Evolutionary conservation across 1,140 invertebrate genomes (phyloP).

Genomic region (Diachasmimorpha longicaudata): DNA sequence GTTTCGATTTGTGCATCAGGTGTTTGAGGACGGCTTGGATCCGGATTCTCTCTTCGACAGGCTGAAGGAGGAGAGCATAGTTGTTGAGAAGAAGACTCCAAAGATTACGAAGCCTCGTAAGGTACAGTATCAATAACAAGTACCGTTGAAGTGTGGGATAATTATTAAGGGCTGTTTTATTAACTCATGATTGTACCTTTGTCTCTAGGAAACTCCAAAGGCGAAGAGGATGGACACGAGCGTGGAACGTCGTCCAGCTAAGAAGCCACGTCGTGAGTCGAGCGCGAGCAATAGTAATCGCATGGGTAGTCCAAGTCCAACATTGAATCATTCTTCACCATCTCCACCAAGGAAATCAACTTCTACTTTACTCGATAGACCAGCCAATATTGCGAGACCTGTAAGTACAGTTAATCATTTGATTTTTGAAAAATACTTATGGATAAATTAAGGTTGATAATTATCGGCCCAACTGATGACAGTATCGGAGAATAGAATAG

Average conservation of each 20-base stretch:
- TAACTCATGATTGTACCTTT: background rate
- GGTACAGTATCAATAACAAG: slow-evolving; percentile 39
- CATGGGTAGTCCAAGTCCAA: slow-evolving; percentile 51
- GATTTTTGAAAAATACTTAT: background rate
- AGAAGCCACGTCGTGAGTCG: slow-evolving; percentile 56
- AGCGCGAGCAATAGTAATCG: slow-evolving; percentile 53
- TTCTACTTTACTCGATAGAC: slow-evolving; percentile 69
- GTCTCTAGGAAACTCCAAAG: slow-evolving; percentile 52
- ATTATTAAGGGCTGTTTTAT: slow-evolving; percentile 5
- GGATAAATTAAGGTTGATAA: too few relatives aligned
- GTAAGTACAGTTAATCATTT: slow-evolving; percentile 62
- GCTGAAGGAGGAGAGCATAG: slow-evolving; percentile 65
- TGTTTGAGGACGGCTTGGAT: slow-evolving; percentile 63
- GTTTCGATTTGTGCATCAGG: slow-evolving; percentile 37
- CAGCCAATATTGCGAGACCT: slow-evolving; percentile 71
- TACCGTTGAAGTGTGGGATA: background rate
- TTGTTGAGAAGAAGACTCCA: slow-evolving; percentile 61
- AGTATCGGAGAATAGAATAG: too few relatives aligned
- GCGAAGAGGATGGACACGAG: slow-evolving; percentile 50
- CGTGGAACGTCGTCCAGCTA: slow-evolving; percentile 46
- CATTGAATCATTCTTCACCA: slow-evolving; percentile 61
- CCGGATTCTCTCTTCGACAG: slow-evolving; percentile 76
- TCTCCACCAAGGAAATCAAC: slow-evolving; percentile 66
- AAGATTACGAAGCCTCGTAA: slow-evolving; percentile 61
- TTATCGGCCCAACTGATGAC: too few relatives aligned